phyloP scores from a whole-genome alignment of 1,140 invertebrate genomes.

The Drosophila ambigua region DNA sequence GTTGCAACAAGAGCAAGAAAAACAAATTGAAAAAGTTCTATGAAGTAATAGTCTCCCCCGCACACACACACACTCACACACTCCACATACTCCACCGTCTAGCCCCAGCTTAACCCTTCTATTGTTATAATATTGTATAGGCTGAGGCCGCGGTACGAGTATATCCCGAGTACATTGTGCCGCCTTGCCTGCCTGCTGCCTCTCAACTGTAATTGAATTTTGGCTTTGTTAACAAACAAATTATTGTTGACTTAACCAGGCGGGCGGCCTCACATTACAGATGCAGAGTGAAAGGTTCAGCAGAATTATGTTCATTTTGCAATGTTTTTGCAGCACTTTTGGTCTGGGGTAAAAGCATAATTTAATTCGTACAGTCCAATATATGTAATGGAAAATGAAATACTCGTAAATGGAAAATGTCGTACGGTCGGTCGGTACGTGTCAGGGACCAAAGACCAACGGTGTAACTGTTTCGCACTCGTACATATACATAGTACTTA shows the following conservation, averaged over 20 bases:
- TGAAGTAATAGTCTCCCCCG: background rate
- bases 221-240: conserved; percentile 74
- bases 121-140: conserved; percentile 16
- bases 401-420: conserved; percentile 40
- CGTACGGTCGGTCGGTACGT: conserved; percentile 29
- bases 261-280: conserved; percentile 11
- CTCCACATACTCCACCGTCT: background rate
- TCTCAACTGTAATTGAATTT: conserved; percentile 72
- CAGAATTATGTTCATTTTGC: conserved; percentile 52
- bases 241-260: conserved; percentile 65
- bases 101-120: background rate
- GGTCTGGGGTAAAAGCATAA: conserved; percentile 13
- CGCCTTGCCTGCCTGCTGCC: conserved; percentile 15
- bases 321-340: conserved; percentile 31
- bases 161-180: conserved; percentile 52
- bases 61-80: conserved; percentile 1
- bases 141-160: background rate
- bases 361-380: conserved; percentile 48
- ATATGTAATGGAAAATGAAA: conserved; percentile 50
- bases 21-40: conserved; percentile 60
- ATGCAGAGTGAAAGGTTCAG: conserved; percentile 22
- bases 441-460: conserved; percentile 7
- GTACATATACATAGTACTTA: background rate
- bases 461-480: conserved; percentile 6
- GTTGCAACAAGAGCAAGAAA: conserved; percentile 16